Evolutionary conservation across 1,140 invertebrate genomes (phyloP).

Genomic region (Galleria mellonella): DNA sequence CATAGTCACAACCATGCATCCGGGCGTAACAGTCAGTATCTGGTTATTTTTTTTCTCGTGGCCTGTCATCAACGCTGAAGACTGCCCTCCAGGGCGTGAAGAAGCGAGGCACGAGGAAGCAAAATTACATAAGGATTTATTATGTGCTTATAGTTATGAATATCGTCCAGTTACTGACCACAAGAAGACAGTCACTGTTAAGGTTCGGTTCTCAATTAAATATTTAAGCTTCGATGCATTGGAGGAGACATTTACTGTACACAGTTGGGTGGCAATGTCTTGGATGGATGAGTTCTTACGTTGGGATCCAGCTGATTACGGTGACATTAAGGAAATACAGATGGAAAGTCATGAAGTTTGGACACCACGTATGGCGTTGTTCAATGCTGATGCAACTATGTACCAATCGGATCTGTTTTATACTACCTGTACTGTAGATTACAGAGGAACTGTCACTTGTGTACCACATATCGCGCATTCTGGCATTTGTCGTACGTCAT

Average conservation of each 20-base stretch:
- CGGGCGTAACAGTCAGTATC: neutral
- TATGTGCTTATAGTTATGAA: conserved; percentile 36
- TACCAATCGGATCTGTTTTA: conserved; percentile 47
- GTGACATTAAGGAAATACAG: conserved; percentile 45
- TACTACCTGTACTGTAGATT: conserved; percentile 54
- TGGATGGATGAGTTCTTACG: conserved; percentile 58
- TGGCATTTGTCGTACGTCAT: conserved; percentile 63
- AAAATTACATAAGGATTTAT: conserved; percentile 42
- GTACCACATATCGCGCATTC: conserved; percentile 66
- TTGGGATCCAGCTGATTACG: conserved; percentile 51
- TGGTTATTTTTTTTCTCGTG: neutral
- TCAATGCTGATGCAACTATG: conserved; percentile 45
- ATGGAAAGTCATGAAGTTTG: conserved; percentile 53
- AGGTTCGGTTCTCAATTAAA: conserved; percentile 51
- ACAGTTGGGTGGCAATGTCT: conserved; percentile 53
- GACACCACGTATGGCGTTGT: conserved; percentile 51
- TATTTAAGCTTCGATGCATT: conserved; percentile 52
- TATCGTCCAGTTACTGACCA: conserved; percentile 54
- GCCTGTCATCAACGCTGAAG: conserved; percentile 4
- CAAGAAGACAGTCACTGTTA: conserved; percentile 38
- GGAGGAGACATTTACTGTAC: conserved; percentile 57
- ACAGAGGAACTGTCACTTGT: conserved; percentile 62
- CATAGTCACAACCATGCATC: neutral
- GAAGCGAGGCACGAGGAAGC: conserved; percentile 35
- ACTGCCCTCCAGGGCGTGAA: conserved; percentile 21